Evolutionary conservation across 2,888 invertebrate species (phyloP), one percentile per base, ranked within the genome.

Genomic region (Lepeophtheirus nordmannii): DNA sequence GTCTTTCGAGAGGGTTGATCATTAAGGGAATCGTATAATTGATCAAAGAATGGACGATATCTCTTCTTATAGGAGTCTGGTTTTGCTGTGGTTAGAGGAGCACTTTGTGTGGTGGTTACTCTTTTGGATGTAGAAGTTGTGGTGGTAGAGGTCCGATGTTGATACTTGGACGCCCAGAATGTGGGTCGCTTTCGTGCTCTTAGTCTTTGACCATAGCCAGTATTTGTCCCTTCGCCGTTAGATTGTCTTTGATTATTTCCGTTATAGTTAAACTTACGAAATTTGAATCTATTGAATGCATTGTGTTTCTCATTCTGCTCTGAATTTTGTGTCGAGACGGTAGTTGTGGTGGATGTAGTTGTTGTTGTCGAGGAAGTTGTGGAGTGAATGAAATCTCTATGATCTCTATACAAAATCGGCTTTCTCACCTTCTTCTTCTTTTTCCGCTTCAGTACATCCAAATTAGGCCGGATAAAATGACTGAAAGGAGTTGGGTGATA

Each of bases 41-140:
- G 30, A 20, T 66, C 66, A 20, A 66, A 60, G 60, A 66, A 66
- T 11, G 66, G 66, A 10, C 66, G 58, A 41, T 60, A 66, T n/a
- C 58, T 59, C 11, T 66, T 38, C 46, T 66, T 61, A 40, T 23
- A 61, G 3, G 23, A n/a, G 14, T 61, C 61, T 46, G 17, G 3
- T 46, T 8, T 46, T 30, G 2, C 3, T 30, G n/a, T 39, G 63
- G 10, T n/a, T 9, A 10, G 10, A 9, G 53, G 17, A 23, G 5
- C 57, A 1, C 22, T 56, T 10, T 41, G 22, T 2, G 39, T 3
- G 10, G 59, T n/a, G 1, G 39, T 40, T 30, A 30, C 7, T 30
- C 30, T 30, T 30, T 30, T 30, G 37, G 30, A 1, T 1, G 14
- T n/a, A 5, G 58, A n/a, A 22, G 40, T 60, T 1, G 37, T n/a